Evolutionary conservation across 2,113 vertebrate genomes (phyloP), one percentile per base, ranked within the genome.

Genomic region (Zosterops borbonicus): DNA sequence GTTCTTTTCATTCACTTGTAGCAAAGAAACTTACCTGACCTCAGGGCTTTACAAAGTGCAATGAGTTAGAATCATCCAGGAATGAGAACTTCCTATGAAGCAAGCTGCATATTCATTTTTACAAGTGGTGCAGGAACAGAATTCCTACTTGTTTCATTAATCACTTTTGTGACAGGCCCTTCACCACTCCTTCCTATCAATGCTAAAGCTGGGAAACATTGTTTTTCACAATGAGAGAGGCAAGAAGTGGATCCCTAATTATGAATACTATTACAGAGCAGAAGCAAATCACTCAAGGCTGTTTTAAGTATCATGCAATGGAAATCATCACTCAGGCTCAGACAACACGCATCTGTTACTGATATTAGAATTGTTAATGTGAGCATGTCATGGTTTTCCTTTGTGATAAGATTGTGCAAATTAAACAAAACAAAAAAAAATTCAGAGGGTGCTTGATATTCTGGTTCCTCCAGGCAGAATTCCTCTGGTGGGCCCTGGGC

Each of bases 1-100:
- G 49, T 16, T 73, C 52, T 89, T 95, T 89, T 74, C 84, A 58
- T 80, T 96, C 83, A 75, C 33, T 96, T 49, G 12, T n/a, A 90
- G 85, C 71, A 77, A 78, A 87, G 94, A 94, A 89, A 71, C 73
- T 83, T 77, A 75, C 28, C 64, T 60, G 85, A 94, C 93, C 85
- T 94, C 64, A 77, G 85, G 88, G 92, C 76, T 90, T 88, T 83
- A 41, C 79, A 92, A 77, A 93, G 88, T 87, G 73, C 85, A 86
- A 6, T 71, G 85, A 68, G 64, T 71, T 93, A 93, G 52, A 83
- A 83, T 92, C 60, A 88, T 56, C 85, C 64, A 81, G 87, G 85
- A 91, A 55, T 0, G 5, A 93, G 76, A 52, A 56, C 47, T 93
- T 93, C 76, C 55, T 90, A 18, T n/a, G 85, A 88, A 93, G 71